Evolutionary conservation across 2,888 invertebrate genomes (phyloP).

Genomic region (Pollenia labialis): DNA sequence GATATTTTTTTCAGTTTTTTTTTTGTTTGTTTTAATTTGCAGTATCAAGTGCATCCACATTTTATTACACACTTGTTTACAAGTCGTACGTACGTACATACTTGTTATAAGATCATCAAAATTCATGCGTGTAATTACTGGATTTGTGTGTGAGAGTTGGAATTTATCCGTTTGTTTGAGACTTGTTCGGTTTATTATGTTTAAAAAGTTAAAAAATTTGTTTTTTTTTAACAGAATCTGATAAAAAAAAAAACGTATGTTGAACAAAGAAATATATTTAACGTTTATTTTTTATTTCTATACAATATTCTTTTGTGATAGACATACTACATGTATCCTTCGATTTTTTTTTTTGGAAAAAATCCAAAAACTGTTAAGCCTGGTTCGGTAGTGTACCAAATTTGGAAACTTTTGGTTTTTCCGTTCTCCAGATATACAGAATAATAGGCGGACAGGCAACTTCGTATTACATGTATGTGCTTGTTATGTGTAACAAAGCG

Average conservation of each 20-base stretch:
- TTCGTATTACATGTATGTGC: no score
- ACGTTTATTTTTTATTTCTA: neutral
- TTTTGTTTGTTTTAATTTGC: constrained; percentile 70
- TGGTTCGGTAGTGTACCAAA: no score
- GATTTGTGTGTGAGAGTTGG: constrained; percentile 10
- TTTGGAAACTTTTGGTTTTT: no score
- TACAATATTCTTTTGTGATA: neutral
- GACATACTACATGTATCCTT: no score
- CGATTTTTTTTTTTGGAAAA: no score
- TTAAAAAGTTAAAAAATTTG: neutral
- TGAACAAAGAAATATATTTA: constrained; percentile 17
- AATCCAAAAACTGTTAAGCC: no score
- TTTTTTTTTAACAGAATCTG: constrained; percentile 11
- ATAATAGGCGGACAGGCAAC: no score
- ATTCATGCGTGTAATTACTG: constrained; percentile 60
- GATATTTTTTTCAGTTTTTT: constrained; percentile 47
- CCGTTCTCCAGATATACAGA: no score
- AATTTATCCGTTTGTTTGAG: neutral
- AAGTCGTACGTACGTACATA: neutral
- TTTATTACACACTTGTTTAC: constrained; percentile 78
- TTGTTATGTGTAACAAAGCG: no score
- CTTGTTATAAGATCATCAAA: constrained; percentile 63
- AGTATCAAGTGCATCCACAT: constrained; percentile 82
- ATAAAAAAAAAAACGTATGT: constrained; percentile 45
- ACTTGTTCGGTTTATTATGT: constrained; percentile 7